A percentile compares a stretch with the other conserved stretches of the same genome.
Conservation (phyloP, 2,888 invertebrate genomes). For the Rutpela maculata region DNA sequence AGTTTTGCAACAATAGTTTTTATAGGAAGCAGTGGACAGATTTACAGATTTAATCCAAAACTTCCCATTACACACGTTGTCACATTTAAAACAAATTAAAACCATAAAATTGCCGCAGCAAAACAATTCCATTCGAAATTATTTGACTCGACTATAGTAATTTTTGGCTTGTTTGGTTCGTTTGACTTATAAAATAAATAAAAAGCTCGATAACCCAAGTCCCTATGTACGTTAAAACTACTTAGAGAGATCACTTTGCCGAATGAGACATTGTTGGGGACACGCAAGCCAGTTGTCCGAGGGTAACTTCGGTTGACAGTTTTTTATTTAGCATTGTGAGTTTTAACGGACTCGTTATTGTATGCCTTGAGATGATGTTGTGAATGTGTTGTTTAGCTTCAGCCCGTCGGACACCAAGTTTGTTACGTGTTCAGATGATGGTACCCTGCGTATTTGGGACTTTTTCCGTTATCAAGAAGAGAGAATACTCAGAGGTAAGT, state of each 20-base stretch:
- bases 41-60: too few relatives aligned
- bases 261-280: not conserved
- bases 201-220: conserved; percentile 39
- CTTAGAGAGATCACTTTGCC: not conserved
- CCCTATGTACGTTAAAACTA: not conserved
- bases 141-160: too few relatives aligned
- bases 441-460: conserved; percentile 99
- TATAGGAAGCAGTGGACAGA: too few relatives aligned
- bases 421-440: conserved; percentile 99
- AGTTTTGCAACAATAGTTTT: too few relatives aligned
- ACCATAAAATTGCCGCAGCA: too few relatives aligned
- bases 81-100: too few relatives aligned
- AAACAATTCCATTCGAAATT: too few relatives aligned
- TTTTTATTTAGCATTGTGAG: conserved; percentile 40
- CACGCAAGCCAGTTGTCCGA: conserved; percentile 11
- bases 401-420: conserved; percentile 99
- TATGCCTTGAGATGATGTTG: conserved; percentile 42
- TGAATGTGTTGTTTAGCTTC: conserved; percentile 82
- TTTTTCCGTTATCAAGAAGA: conserved; percentile 98
- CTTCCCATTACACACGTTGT: too few relatives aligned
- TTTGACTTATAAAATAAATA: conserved; percentile 35
- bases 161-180: conserved; percentile 32
- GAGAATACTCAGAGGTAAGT: conserved; percentile 87
- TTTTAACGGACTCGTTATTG: conserved; percentile 34
- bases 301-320: conserved; percentile 35